Evolutionary conservation across 1,140 invertebrate species (phyloP), one percentile per base, ranked within the genome.

Genomic region (Proctacanthus coquilletti): DNA sequence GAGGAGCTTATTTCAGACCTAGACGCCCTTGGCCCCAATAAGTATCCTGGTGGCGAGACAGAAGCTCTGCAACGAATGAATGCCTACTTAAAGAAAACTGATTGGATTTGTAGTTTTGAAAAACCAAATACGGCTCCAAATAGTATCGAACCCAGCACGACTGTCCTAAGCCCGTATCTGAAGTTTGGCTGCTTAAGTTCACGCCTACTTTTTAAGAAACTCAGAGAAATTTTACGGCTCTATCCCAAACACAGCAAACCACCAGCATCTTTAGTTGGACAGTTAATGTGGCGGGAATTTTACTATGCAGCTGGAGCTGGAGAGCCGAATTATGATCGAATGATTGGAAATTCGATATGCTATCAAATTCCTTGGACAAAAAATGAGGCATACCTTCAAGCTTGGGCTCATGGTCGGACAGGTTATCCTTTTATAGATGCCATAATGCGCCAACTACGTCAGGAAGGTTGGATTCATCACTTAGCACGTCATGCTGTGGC

Each of bases 371-470:
- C 74, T 13, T 83, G 79, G 79, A 65, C 72, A 39, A 63, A 65
- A 41, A 76, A 80, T 50, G 61, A 69, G 5, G 64, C 65, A 33
- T 66, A 70, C 40, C 50, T 81, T 13, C 64, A 70, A 45, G 76
- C 75, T 10, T 82, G 77, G 77, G 66, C 72, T 5, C 55, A 70
- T 50, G 80, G 75, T 17, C 66, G 62, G 42, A 83, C 79, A 8
- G 79, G 80, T 1, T 84, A 77, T 60, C 80, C 80, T 3, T 83
- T 80, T 60, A 81, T 83, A 40, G 80, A 83, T 68, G 80, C 79
- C 17, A 78, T 80, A 15, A 81, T 82, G 78, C 68, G 71, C 4
- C 79, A 83, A 50, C 51, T 83, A 5, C 64, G 71, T 34, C 65
- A 75, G 48, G 77, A 80, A 51, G 79, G 79, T 5, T 82, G 79